These are phyloP conservation scores for Bucorvus abyssinicus DNA, from an alignment of 2,797 vertebrate species.

Conservation along the genomic window DNA sequence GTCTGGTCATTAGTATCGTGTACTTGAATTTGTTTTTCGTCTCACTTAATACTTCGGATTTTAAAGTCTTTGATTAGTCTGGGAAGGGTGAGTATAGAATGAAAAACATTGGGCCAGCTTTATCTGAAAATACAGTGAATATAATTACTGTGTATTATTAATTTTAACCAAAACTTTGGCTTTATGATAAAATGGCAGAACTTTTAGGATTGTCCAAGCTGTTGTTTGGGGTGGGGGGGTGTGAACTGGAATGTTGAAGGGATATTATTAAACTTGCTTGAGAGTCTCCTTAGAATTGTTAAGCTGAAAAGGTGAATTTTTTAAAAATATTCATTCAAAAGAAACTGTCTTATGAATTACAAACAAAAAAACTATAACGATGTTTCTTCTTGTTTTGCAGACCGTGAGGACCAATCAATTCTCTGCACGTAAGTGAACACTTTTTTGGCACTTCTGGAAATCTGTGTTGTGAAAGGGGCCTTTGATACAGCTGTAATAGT, in stretches of 20 bases:
- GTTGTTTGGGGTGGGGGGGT: background rate
- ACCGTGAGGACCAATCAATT: slow-evolving; percentile 99
- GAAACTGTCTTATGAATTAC: background rate
- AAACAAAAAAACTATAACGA: background rate
- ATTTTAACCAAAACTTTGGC: background rate
- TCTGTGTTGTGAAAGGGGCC: background rate
- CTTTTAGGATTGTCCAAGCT: background rate
- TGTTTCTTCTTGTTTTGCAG: slow-evolving; percentile 76
- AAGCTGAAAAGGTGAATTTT: background rate
- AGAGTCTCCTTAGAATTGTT: background rate
- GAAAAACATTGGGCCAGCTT: background rate
- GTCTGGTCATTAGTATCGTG: background rate
- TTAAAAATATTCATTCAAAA: background rate
- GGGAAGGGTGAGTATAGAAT: background rate
- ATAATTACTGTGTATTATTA: background rate
- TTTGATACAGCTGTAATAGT: background rate
- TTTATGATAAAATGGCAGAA: background rate
- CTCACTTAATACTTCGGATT: background rate
- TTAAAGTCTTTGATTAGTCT: background rate
- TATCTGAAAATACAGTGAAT: background rate
- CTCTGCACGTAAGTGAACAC: slow-evolving; percentile 95
- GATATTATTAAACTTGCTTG: background rate
- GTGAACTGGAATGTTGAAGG: background rate
- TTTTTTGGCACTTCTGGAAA: background rate
- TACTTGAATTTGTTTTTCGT: background rate